Evolutionary conservation across 2,888 invertebrate species (phyloP), one percentile per base, ranked within the genome.

Genomic region (Apotomis turbidana): DNA sequence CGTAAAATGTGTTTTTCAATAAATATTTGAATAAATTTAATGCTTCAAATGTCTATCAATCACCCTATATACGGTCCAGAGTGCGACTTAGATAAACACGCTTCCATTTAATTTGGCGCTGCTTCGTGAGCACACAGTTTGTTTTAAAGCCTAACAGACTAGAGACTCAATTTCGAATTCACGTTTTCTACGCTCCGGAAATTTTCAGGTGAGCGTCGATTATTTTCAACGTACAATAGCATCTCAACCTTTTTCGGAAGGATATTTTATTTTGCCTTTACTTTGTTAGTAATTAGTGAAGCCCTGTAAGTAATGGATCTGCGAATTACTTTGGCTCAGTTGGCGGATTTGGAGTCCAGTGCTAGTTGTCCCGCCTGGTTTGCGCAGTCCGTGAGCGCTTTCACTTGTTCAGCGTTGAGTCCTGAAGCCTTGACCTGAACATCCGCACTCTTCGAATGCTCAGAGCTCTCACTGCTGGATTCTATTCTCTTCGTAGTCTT

Each of bases 361-460:
- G 94, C 93, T 75, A 94, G 87, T 73, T 93, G 92, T 76, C 93
- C 93, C 64, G 94, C 93, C 78, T 93, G 81, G 75, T 90, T 93
- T 8, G 94, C 94, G 78, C 93, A 92, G 78, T 93, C 93, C 6
- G 93, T 93, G 46, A 94, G 87, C 5, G 93, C 93, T 80, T 93
- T 88, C 52, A 92, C 86, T 86, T 94, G 94, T 68, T 89, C 88
- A 1, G 90, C 82, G 74, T 92, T 93, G 41, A 94, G 82, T 36
- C 94, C 94, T 6, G 89, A 82, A 6, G 94, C 94, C 76, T 94
- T 94, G 5, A 94, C 94, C 81, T 89, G 78, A 3, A 94, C 94
- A 74, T 94, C 93, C 44, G 94, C 94, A 72, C 93, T 93, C 78
- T 87, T 90, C 52, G 91, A 89, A 76, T 93, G 93, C 78, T 93